phyloP scores from a whole-genome alignment of 2,113 vertebrate genomes.

The Lonchura striata region DNA sequence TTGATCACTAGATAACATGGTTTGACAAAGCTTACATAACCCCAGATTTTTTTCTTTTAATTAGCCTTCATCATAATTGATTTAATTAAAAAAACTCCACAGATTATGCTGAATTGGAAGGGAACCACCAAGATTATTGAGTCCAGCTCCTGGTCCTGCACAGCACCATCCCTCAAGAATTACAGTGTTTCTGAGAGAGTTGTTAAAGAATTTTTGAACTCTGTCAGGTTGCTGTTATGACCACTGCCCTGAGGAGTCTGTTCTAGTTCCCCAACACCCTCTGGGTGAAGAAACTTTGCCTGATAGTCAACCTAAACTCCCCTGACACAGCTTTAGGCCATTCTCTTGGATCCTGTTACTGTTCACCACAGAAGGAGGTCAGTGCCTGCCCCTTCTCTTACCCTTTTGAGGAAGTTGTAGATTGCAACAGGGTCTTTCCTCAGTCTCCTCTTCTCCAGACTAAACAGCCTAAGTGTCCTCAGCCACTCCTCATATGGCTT shows the following conservation, averaged over 20 bases:
- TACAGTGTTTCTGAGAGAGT: not conserved
- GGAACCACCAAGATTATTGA: not conserved
- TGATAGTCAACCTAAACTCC: not conserved
- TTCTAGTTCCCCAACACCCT: not conserved
- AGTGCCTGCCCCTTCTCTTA: not conserved
- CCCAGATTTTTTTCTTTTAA: not conserved
- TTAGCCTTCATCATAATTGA: not conserved
- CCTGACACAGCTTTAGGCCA: not conserved
- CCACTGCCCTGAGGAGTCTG: not conserved
- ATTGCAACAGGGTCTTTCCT: not conserved
- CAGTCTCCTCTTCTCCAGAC: not conserved
- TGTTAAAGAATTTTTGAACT: not conserved
- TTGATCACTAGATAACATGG: not conserved
- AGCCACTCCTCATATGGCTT: fast-evolving
- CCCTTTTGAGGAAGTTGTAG: not conserved
- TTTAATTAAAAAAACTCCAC: not conserved
- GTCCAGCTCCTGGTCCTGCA: not conserved
- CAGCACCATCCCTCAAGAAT: not conserved
- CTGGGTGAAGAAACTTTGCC: not conserved
- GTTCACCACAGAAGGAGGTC: not conserved
- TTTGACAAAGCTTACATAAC: not conserved
- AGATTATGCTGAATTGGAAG: not conserved
- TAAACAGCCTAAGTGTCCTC: not conserved
- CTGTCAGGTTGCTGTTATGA: not conserved
- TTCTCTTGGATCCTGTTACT: not conserved